Base-by-base conservation (phyloP, 1,140 invertebrate species). In the Drosophila baimaii region DNA sequence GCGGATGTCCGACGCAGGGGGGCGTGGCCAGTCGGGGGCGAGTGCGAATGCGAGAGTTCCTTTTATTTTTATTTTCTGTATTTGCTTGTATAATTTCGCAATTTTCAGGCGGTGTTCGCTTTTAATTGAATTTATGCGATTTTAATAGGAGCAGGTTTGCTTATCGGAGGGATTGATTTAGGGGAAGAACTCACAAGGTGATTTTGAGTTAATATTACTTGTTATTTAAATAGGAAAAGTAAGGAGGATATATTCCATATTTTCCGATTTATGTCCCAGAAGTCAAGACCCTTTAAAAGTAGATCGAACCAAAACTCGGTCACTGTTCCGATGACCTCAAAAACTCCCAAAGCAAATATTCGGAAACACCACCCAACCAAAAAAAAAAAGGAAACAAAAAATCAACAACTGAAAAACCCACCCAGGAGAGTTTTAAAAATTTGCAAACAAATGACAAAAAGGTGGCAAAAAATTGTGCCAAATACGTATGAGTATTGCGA, bases 51-150 rank as follows among this genome's bases (percentile, higher is more conserved):
- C 58, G 58, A 70, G 56, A 37, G 35, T 27, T 72, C 37, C 44
- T 54, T 63, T 63, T 49, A 46, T 69, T 55, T 63, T 63, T 49
- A 46, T 69, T 55, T 64, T 37, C 41, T 29, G 41, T 59, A 43
- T 23, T 59, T 54, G 59, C 39, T 69, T 39, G 56, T 51, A 77
- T 68, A 77, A 41, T 69, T 68, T 81, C 44, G 49, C 57, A 69
- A 57, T 63, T 41, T 46, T 39, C 29, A 25, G 41, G 29, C 41
- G 23, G 33, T 76, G 49, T 59, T 55, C 46, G 25, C 17, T 25
- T 62, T 74, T 75, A 86, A 86, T 79, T 76, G 46, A 82, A 79
- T 82, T 81, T 78, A 79, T 79, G 75, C 61, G 71, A 72, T 71
- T 81, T 81, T 61, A 76, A 58, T 65, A 29, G 46, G 58, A 56